phyloP scores from a whole-genome alignment of 2,888 invertebrate species.

The Drosophila paramelanica region DNA sequence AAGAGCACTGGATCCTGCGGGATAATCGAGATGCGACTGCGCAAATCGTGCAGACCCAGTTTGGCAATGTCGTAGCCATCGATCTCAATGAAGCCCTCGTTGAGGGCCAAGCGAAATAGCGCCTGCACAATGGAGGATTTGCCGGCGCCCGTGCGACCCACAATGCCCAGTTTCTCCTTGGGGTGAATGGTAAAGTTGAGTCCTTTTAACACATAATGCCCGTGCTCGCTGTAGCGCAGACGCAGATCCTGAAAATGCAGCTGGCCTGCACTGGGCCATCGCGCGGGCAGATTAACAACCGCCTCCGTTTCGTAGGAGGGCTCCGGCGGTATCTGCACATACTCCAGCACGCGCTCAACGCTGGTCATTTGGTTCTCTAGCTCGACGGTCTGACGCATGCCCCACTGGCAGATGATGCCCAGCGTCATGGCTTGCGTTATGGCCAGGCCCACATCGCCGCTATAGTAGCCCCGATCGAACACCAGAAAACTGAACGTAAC shows the following conservation, averaged over 20 bases:
- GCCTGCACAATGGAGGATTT: constrained; percentile 93
- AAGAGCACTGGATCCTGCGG: constrained; percentile 97
- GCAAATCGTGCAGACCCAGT: constrained; percentile 91
- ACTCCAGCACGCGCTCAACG: constrained; percentile 93
- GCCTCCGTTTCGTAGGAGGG: constrained; percentile 86
- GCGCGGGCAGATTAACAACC: constrained; percentile 82
- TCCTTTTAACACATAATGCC: constrained; percentile 90
- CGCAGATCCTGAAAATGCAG: constrained; percentile 88
- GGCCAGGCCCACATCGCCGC: constrained; percentile 90
- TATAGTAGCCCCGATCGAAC: constrained; percentile 84
- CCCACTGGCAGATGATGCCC: constrained; percentile 91
- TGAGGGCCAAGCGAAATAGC: constrained; percentile 92
- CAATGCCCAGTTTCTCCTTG: constrained; percentile 90
- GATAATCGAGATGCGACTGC: constrained; percentile 94
- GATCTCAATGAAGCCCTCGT: constrained; percentile 91
- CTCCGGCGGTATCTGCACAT: constrained; percentile 89
- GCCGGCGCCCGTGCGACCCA: constrained; percentile 95
- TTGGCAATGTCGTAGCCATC: constrained; percentile 90
- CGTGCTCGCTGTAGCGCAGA: constrained; percentile 89
- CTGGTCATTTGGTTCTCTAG: constrained; percentile 93
- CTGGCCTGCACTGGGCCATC: constrained; percentile 90
- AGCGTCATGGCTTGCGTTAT: constrained; percentile 90
- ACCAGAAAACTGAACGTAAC: constrained; percentile 95
- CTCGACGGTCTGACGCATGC: constrained; percentile 94
- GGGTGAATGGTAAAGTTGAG: constrained; percentile 88